Conservation (phyloP, 2,888 invertebrate species). For the Poecilus cupreus region DNA sequence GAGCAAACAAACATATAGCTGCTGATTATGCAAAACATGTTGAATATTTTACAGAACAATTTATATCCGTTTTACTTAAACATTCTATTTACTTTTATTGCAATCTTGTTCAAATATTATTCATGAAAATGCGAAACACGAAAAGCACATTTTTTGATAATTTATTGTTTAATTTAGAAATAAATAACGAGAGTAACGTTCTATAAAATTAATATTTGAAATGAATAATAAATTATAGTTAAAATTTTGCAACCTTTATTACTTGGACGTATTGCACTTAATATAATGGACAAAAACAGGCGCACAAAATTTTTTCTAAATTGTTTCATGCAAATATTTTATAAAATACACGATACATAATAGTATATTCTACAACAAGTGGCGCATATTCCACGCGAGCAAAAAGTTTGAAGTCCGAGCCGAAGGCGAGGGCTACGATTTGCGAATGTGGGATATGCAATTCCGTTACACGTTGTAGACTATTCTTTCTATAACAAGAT, state of each 20-base stretch:
- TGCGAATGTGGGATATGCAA: too few species aligned
- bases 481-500: too few species aligned
- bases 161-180: neutral
- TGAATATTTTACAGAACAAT: constrained; percentile 20
- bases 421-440: too few species aligned
- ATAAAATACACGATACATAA: neutral
- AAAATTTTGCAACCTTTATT: neutral
- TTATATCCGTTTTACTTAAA: constrained; percentile 7
- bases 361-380: too few species aligned
- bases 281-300: neutral
- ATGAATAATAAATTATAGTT: neutral
- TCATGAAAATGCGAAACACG: too few species aligned
- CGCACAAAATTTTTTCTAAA: neutral
- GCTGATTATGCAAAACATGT: constrained; percentile 4
- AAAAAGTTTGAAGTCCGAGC: too few species aligned
- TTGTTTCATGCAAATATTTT: neutral
- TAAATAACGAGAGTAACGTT: neutral
- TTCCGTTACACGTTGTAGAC: too few species aligned
- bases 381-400: too few species aligned
- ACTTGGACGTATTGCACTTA: neutral
- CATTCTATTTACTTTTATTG: neutral
- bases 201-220: neutral
- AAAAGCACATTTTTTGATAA: too few species aligned
- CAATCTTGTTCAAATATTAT: too few species aligned
- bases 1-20: neutral